phyloP scores from a whole-genome alignment of 2,113 vertebrate genomes.

The Brachionichthys hirsutus region DNA sequence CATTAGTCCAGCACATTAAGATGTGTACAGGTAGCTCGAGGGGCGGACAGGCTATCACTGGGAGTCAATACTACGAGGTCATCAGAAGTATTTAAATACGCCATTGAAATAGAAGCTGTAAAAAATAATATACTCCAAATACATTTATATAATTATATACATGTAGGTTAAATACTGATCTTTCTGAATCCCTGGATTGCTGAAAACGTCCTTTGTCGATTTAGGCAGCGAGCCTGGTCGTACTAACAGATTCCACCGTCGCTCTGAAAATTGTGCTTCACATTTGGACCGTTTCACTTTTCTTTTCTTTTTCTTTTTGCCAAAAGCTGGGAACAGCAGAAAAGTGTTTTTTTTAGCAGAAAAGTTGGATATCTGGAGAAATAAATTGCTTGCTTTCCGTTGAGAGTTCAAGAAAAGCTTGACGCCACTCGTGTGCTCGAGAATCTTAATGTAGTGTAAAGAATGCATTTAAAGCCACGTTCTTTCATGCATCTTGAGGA shows the following conservation, averaged over 20 bases:
- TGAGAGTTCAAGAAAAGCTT: background rate
- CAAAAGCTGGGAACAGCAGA: conserved; percentile 11
- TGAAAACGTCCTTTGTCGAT: conserved; percentile 56
- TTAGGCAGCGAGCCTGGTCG: conserved; percentile 55
- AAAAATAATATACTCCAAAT: conserved; percentile 75
- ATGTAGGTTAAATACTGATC: conserved; percentile 82
- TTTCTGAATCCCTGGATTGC: conserved; percentile 75
- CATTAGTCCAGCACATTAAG: conserved; percentile 69
- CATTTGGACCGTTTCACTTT: conserved; percentile 37
- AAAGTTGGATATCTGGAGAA: background rate
- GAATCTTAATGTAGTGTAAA: no score
- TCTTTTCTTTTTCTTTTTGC: background rate
- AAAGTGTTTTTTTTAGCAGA: conserved; percentile 62
- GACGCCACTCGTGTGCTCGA: background rate
- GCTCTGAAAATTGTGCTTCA: conserved; percentile 59
- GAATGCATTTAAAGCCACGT: conserved; percentile 21
- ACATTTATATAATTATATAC: conserved; percentile 72
- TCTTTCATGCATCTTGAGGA: conserved; percentile 42
- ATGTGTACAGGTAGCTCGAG: conserved; percentile 70
- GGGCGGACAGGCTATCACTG: conserved; percentile 66
- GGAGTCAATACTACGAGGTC: conserved; percentile 72
- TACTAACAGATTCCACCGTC: conserved; percentile 29
- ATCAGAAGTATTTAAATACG: conserved; percentile 74
- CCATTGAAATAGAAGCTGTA: conserved; percentile 66
- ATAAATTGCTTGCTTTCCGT: background rate